These are phyloP conservation scores for Nycteola revayana DNA, from an alignment of 2,888 invertebrate species.

Conservation along the genomic window DNA sequence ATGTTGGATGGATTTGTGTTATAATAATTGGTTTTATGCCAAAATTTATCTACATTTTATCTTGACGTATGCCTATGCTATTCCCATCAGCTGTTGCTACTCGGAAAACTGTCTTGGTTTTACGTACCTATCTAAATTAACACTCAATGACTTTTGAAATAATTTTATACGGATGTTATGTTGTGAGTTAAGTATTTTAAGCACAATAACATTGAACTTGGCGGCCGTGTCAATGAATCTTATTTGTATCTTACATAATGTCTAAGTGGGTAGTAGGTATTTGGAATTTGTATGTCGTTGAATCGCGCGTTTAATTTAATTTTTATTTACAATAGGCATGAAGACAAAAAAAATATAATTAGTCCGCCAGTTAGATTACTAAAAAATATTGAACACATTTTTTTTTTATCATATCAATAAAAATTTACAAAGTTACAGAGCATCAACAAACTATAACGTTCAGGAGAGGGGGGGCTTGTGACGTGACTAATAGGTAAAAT, in stretches of 20 bases:
- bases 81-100: constrained; percentile 26
- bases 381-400: too few species aligned
- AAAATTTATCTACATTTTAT: constrained; percentile 41
- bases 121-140: constrained; percentile 34
- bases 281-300: too few species aligned
- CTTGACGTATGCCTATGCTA: constrained; percentile 30
- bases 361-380: too few species aligned
- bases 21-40: constrained; percentile 50
- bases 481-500: too few species aligned
- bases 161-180: constrained; percentile 30
- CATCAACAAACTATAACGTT: too few species aligned
- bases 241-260: constrained; percentile 35
- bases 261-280: constrained; percentile 21
- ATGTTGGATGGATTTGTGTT: constrained; percentile 44
- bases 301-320: too few species aligned
- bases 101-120: constrained; percentile 33
- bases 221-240: constrained; percentile 40
- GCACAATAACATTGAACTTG: constrained; percentile 58
- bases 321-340: too few species aligned
- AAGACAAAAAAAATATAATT: too few species aligned
- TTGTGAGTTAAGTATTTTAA: constrained; percentile 50
- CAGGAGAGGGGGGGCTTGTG: too few species aligned
- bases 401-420: too few species aligned
- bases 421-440: too few species aligned
- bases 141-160: constrained; percentile 42